Evolutionary conservation across 2,888 invertebrate genomes (phyloP).

Genomic region (Bombylius major): DNA sequence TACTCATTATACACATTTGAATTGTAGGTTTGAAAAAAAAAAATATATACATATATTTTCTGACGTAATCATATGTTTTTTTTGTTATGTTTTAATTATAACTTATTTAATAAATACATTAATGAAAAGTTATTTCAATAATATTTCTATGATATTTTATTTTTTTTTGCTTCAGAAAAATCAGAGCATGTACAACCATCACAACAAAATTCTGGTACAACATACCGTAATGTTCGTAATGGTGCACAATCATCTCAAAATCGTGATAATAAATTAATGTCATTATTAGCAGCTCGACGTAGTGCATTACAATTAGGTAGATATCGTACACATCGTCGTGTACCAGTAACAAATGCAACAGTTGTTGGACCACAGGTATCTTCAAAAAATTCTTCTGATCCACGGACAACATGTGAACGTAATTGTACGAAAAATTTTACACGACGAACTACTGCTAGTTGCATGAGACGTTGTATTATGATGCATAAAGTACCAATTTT

Average conservation of each 20-base stretch:
- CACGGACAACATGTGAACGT: constrained; percentile 30
- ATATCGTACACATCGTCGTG: constrained; percentile 36
- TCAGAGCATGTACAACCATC: neutral
- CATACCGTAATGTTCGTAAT: constrained; percentile 22
- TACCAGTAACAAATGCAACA: constrained; percentile 20
- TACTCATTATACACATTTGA: too few relatives aligned
- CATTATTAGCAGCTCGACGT: constrained; percentile 47
- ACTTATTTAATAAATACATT: too few relatives aligned
- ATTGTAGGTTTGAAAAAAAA: too few relatives aligned
- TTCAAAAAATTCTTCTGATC: constrained; percentile 26
- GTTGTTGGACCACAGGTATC: constrained; percentile 25
- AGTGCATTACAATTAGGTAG: constrained; percentile 45
- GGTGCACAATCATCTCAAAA: constrained; percentile 30
- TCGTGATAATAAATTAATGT: constrained; percentile 45
- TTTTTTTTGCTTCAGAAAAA: neutral
- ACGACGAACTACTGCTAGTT: constrained; percentile 33
- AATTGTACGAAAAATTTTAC: constrained; percentile 37
- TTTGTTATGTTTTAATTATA: too few relatives aligned
- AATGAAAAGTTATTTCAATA: too few relatives aligned
- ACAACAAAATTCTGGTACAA: constrained; percentile 15
- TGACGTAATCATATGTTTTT: too few relatives aligned
- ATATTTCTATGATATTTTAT: neutral
- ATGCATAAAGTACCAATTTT: constrained; percentile 22
- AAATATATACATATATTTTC: too few relatives aligned
- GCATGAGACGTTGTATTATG: constrained; percentile 33